Evolutionary conservation across 2,797 vertebrate species (phyloP), one percentile per base, ranked within the genome.

Genomic region (Mallotus villosus): DNA sequence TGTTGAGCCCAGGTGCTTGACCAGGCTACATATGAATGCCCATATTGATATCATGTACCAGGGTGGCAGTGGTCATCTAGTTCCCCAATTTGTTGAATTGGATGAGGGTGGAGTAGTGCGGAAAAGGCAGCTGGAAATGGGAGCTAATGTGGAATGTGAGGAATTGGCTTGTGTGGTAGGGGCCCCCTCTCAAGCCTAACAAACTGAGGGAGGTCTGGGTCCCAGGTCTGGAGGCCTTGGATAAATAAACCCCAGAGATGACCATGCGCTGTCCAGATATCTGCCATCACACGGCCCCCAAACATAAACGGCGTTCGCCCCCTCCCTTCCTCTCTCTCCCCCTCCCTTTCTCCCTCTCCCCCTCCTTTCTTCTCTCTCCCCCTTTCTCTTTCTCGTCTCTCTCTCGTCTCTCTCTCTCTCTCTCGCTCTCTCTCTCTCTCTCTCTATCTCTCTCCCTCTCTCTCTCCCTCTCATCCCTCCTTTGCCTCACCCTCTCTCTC

Each of bases 121-220:
- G 88, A 89, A 85, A 80, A 88, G 87, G 90, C 92, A 92, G 90
- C 92, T 93, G 91, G 91, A 92, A 92, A 90, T 92, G 87, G 87
- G 88, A 93, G 92, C 92, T 92, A 89, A 94, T 91, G 88, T 91
- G 92, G 92, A 94, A 94, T 94, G 92, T 90, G 82, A 92, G 89
- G 92, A 94, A 93, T 93, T 93, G 91, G 90, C 89, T 83, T 86
- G 90, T 92, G 93, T 91, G 89, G 91, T 92, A 86, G 89, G 91
- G 82, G 92, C 89, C 91, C 92, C 92, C 92, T 91, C 88, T 89
- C 92, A 94, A 90, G 90, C 91, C 92, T 94, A 94, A 94, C 94
- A 95, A 94, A 95, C 93, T 92, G 91, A 94, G 92, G 93, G 94
- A 94, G 94, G 94, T 94, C 93, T 88, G 69, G 90, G 90, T 2